A percentile compares a stretch with the other conserved stretches of the same genome.
Conservation (phyloP, 2,888 invertebrate genomes). For the Branchinecta sandiegonensis region DNA sequence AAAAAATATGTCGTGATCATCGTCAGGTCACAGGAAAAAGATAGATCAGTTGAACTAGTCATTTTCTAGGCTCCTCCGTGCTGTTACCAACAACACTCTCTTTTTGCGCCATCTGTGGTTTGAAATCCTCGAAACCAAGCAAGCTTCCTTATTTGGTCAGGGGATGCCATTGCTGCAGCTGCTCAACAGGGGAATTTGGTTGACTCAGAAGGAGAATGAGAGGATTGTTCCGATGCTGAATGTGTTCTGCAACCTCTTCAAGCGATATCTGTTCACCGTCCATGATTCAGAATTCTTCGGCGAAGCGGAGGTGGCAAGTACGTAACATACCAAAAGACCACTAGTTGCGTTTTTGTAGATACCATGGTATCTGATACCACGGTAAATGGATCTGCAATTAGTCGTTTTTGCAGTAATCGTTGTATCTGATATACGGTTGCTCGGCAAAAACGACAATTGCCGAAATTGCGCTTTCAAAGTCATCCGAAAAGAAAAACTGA, state of each 20-base stretch:
- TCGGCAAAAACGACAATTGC: too few relatives aligned
- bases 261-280: constrained; percentile 59
- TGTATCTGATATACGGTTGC: too few relatives aligned
- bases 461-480: too few relatives aligned
- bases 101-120: constrained; percentile 64
- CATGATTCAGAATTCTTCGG: constrained; percentile 70
- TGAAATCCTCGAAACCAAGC: constrained; percentile 37
- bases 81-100: constrained; percentile 59
- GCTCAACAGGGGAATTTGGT: constrained; percentile 49
- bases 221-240: constrained; percentile 60
- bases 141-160: constrained; percentile 38
- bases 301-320: constrained; percentile 26
- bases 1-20: too few relatives aligned
- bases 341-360: too few relatives aligned
- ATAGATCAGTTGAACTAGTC: background rate
- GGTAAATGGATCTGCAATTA: too few relatives aligned
- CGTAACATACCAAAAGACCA: too few relatives aligned
- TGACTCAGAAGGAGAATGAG: constrained; percentile 46
- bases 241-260: constrained; percentile 68
- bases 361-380: too few relatives aligned
- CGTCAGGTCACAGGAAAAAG: too few relatives aligned
- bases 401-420: too few relatives aligned
- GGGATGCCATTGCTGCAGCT: constrained; percentile 47
- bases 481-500: too few relatives aligned
- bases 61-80: constrained; percentile 49